Evolutionary conservation across 2,797 vertebrate genomes (phyloP).

Genomic region (Silurus aristotelis): DNA sequence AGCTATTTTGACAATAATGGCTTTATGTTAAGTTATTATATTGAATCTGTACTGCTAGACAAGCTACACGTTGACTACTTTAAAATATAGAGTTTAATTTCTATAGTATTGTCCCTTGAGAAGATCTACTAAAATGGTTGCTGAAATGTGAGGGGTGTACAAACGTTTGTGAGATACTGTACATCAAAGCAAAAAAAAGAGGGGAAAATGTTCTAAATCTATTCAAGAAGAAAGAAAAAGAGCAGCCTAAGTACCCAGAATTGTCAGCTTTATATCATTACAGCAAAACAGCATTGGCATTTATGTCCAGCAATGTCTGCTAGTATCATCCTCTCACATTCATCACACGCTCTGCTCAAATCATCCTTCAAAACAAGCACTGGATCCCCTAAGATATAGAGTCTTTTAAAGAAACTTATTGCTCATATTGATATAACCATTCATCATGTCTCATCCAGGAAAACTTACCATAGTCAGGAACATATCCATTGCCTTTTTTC

Average conservation of each 20-base stretch:
- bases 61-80: too few species aligned
- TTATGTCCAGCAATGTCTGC: conserved; percentile 5
- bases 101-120: too few species aligned
- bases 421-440: neutral
- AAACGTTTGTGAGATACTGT: too few species aligned
- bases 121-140: too few species aligned
- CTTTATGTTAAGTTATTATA: too few species aligned
- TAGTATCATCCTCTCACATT: conserved; percentile 22
- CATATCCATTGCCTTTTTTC: conserved; percentile 80
- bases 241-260: neutral
- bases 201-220: conserved; percentile 29
- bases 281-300: neutral
- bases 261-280: neutral
- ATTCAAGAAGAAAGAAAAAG: conserved; percentile 5
- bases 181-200: neutral
- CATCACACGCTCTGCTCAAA: conserved; percentile 6
- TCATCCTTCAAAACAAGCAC: neutral
- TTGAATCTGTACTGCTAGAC: too few species aligned
- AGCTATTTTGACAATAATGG: too few species aligned
- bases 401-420: neutral
- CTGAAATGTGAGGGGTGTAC: too few species aligned
- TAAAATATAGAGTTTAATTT: too few species aligned
- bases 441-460: neutral
- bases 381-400: neutral
- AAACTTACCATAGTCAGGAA: conserved; percentile 64